Evolutionary conservation across 2,888 invertebrate genomes (phyloP).

Genomic region (Andrena chrysosceles): DNA sequence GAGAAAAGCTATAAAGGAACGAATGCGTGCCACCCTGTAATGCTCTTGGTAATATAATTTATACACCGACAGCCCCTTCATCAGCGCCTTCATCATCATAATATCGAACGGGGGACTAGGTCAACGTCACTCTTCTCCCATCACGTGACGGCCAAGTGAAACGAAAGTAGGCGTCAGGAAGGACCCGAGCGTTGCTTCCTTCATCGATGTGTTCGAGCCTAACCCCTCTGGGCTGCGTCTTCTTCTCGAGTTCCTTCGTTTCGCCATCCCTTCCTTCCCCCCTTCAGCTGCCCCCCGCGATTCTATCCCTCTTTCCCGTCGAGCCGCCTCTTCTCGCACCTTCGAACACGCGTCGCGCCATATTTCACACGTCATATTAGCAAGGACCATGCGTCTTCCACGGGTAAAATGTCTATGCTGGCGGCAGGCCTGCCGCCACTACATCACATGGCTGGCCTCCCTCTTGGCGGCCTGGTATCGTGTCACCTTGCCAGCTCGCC

Average conservation of each 20-base stretch:
- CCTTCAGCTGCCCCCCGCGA: constrained; percentile 40
- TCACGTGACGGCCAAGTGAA: too few species aligned
- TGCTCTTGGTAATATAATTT: too few species aligned
- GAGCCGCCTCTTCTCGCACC: constrained; percentile 54
- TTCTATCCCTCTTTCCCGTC: constrained; percentile 42
- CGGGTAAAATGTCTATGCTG: constrained; percentile 80
- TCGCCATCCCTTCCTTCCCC: constrained; percentile 15
- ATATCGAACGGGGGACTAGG: too few species aligned
- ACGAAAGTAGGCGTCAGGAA: too few species aligned
- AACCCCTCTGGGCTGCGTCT: constrained; percentile 22
- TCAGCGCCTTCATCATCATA: too few species aligned
- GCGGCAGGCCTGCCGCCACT: constrained; percentile 75
- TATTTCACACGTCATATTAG: constrained; percentile 83
- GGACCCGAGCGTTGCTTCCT: too few species aligned
- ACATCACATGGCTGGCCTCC: constrained; percentile 77
- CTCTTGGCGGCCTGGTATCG: constrained; percentile 73
- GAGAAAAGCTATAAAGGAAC: too few species aligned
- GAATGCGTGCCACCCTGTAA: too few species aligned
- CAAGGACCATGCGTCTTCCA: constrained; percentile 80
- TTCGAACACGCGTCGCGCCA: constrained; percentile 73
- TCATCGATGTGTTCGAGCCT: not conserved
- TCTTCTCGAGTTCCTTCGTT: constrained; percentile 44
- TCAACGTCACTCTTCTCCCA: too few species aligned
- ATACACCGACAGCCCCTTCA: too few species aligned
- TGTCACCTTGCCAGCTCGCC: constrained; percentile 75